phyloP scores from a whole-genome alignment of 2,888 invertebrate species.

The Brachylomia viminalis region DNA sequence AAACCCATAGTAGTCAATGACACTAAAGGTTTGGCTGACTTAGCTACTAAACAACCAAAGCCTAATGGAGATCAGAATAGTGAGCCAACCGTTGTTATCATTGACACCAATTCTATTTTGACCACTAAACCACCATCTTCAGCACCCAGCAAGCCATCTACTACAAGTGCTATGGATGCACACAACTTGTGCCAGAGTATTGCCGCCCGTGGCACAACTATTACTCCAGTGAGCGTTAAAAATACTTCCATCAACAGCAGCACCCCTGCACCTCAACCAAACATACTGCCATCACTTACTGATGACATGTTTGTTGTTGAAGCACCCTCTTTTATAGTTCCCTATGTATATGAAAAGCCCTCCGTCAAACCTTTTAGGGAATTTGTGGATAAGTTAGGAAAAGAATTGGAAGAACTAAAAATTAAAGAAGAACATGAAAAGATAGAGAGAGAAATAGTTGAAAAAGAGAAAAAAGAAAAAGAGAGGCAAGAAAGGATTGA shows the following conservation, averaged over 20 bases:
- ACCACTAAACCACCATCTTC: constrained; percentile 80
- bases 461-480: constrained; percentile 79
- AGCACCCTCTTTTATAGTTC: constrained; percentile 98
- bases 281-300: constrained; percentile 94
- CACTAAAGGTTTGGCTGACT: constrained; percentile 93
- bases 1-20: constrained; percentile 93
- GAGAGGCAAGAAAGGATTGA: constrained; percentile 73
- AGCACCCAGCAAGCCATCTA: constrained; percentile 71
- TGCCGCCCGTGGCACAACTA: constrained; percentile 89
- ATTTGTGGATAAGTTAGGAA: constrained; percentile 92
- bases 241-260: constrained; percentile 64
- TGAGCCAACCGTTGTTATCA: constrained; percentile 95
- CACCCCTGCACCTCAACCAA: constrained; percentile 77
- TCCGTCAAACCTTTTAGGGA: constrained; percentile 95
- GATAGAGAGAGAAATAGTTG: constrained; percentile 75
- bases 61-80: constrained; percentile 90
- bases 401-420: constrained; percentile 83
- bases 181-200: constrained; percentile 87
- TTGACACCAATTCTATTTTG: constrained; percentile 94
- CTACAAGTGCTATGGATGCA: constrained; percentile 78
- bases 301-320: constrained; percentile 98
- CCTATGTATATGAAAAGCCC: constrained; percentile 97
- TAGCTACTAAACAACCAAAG: constrained; percentile 91
- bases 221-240: constrained; percentile 87
- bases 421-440: constrained; percentile 73